These are phyloP conservation scores for Crypturellus tataupa DNA, from an alignment of 2,797 vertebrate genomes.

Conservation along the genomic window DNA sequence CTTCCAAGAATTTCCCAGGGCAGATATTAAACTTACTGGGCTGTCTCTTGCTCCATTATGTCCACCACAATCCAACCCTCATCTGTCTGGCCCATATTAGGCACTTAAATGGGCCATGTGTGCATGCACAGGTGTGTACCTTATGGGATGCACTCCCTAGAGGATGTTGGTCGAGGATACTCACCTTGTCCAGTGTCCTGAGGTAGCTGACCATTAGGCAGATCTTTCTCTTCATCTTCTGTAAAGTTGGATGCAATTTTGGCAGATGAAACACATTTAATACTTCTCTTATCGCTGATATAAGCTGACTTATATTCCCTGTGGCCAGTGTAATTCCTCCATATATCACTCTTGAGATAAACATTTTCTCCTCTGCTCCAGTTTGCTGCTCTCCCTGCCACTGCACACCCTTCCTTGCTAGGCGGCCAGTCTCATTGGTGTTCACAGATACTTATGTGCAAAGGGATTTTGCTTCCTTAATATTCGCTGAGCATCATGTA, in stretches of 20 bases:
- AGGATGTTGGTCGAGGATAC: neutral
- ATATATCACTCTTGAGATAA: neutral
- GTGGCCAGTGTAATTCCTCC: neutral
- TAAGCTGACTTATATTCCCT: neutral
- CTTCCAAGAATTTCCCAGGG: conserved; percentile 59
- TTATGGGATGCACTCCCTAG: neutral
- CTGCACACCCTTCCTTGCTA: neutral
- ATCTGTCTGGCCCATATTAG: neutral
- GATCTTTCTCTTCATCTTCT: neutral
- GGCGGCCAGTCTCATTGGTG: neutral
- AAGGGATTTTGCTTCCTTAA: neutral
- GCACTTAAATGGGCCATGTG: neutral
- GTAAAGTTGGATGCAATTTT: neutral
- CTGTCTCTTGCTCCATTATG: neutral
- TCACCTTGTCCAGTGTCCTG: neutral
- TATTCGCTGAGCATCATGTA: neutral
- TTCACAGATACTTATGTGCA: rapidly evolving
- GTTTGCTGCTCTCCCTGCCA: neutral
- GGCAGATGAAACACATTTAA: conserved; percentile 2
- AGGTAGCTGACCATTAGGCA: neutral
- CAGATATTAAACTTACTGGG: conserved; percentile 41
- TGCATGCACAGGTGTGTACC: neutral
- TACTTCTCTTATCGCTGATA: neutral
- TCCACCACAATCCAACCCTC: neutral
- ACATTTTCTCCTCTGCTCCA: neutral